phyloP scores from a whole-genome alignment of 1,140 invertebrate genomes.

The Schlechtendalia chinensis region DNA sequence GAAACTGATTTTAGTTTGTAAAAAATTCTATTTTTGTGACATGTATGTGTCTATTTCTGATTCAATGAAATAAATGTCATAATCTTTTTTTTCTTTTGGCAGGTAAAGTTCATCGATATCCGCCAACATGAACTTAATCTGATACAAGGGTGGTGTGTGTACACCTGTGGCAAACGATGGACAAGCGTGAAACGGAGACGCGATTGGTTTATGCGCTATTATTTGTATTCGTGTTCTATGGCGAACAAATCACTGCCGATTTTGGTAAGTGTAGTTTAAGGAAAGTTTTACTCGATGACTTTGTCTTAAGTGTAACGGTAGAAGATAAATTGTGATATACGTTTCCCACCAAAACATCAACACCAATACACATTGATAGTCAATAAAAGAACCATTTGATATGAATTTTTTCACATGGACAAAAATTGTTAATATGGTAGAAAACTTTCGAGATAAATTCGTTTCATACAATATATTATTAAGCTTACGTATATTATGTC shows the following conservation, averaged over 20 bases:
- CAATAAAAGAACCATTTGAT: not conserved
- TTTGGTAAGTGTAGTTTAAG: conserved; percentile 14
- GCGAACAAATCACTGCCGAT: conserved; percentile 18
- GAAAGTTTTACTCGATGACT: not conserved
- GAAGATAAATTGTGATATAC: not conserved
- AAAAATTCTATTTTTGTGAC: too few species aligned
- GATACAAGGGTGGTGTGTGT: not conserved
- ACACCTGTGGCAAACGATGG: not conserved
- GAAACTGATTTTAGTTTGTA: too few species aligned
- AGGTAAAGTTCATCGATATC: not conserved
- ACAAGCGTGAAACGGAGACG: not conserved
- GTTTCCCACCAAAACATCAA: not conserved
- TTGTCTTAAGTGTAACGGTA: not conserved
- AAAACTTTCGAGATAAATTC: too few species aligned
- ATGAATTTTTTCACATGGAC: too few species aligned
- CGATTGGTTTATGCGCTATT: conserved; percentile 5
- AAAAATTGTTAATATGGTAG: too few species aligned
- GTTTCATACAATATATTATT: not conserved
- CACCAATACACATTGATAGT: not conserved
- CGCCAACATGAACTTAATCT: not conserved
- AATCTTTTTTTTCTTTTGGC: not conserved
- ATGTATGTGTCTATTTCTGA: too few species aligned
- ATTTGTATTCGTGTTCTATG: conserved; percentile 6
- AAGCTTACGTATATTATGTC: not conserved
- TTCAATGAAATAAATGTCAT: too few species aligned